These are phyloP conservation scores for Crotalus adamanteus DNA, from an alignment of 2,797 vertebrate species.

Conservation along the genomic window DNA sequence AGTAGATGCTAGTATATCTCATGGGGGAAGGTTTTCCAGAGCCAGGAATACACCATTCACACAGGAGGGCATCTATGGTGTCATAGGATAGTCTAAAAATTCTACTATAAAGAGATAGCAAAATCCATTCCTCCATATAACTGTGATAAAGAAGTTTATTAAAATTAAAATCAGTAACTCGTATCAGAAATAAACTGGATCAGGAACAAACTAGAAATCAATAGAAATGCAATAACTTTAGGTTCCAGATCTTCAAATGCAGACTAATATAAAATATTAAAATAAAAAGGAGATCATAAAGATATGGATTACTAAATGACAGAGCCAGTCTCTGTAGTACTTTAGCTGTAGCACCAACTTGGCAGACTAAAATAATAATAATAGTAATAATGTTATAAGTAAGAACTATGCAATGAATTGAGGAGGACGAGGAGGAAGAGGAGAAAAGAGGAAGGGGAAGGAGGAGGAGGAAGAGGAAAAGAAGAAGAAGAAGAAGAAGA, in stretches of 20 bases:
- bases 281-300: not conserved
- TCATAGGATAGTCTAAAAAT: not conserved
- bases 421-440: no score
- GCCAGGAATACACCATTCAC: not conserved
- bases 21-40: not conserved
- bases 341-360: not conserved
- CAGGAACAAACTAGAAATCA: not conserved
- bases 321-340: not conserved
- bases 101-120: not conserved
- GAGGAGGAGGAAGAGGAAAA: no score
- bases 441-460: not conserved
- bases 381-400: not conserved
- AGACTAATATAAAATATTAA: not conserved
- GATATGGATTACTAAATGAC: not conserved
- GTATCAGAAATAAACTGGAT: not conserved
- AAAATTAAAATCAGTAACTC: not conserved
- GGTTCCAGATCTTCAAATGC: not conserved
- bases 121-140: not conserved
- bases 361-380: not conserved
- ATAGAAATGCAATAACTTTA: not conserved
- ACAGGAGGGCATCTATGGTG: not conserved
- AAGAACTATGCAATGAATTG: not conserved
- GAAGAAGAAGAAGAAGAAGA: no score
- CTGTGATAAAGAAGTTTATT: not conserved
- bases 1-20: not conserved